Evolutionary conservation across 1,140 invertebrate genomes (phyloP).

Genomic region (Drosophila nikananu): DNA sequence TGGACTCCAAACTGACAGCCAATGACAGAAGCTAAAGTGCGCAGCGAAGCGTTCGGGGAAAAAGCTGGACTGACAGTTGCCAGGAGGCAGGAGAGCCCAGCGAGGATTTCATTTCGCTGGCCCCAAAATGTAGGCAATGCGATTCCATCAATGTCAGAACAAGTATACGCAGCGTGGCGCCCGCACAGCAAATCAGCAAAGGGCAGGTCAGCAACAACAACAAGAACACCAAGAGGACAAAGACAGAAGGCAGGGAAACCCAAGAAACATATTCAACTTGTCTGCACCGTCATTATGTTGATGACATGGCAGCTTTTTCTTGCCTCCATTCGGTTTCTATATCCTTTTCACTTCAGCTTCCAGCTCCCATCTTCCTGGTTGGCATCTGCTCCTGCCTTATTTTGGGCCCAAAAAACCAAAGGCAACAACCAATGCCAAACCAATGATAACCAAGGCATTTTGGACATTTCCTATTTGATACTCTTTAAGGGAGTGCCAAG

Average conservation of each 20-base stretch:
- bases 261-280: slow-evolving; percentile 47
- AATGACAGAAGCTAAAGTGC: slow-evolving; percentile 48
- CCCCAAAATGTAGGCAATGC: slow-evolving; percentile 70
- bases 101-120: neutral
- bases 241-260: neutral
- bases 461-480: slow-evolving; percentile 28
- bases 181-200: slow-evolving; percentile 36
- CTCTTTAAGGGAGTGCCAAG: neutral
- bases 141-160: slow-evolving; percentile 51
- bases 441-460: slow-evolving; percentile 35
- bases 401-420: slow-evolving; percentile 24
- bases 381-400: slow-evolving; percentile 19
- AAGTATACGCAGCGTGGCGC: slow-evolving; percentile 50
- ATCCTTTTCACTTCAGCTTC: slow-evolving; percentile 5
- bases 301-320: slow-evolving; percentile 49
- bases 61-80: slow-evolving; percentile 18
- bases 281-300: slow-evolving; percentile 51
- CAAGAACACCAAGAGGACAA: too few relatives aligned
- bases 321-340: slow-evolving; percentile 13
- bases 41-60: slow-evolving; percentile 20
- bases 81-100: slow-evolving; percentile 1
- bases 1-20: slow-evolving; percentile 39
- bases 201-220: slow-evolving; percentile 49
- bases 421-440: slow-evolving; percentile 26
- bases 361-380: neutral